These are phyloP conservation scores for Drosophila seguyi DNA, from an alignment of 1,140 invertebrate species.

Conservation along the genomic window DNA sequence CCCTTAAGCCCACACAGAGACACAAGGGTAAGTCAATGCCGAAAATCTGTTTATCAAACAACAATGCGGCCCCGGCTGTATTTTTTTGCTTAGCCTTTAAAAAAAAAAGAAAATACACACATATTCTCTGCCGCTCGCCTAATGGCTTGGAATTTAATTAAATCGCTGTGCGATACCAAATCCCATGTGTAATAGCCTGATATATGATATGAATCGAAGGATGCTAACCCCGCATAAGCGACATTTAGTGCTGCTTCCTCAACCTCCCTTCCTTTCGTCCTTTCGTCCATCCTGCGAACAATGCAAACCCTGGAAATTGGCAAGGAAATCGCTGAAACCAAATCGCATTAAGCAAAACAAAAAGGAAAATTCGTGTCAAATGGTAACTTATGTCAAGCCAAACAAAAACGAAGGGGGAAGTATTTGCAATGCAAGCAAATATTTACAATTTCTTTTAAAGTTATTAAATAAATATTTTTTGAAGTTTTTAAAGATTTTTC, in stretches of 20 bases:
- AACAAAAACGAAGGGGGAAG: neutral
- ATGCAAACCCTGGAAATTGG: slow-evolving; percentile 10
- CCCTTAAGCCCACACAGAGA: neutral
- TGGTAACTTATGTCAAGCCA: slow-evolving; percentile 3
- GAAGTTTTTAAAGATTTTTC: too few species aligned
- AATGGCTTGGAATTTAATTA: slow-evolving; percentile 80
- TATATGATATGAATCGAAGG: slow-evolving; percentile 41
- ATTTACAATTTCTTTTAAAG: neutral
- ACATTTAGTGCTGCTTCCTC: slow-evolving; percentile 9
- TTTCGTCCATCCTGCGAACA: slow-evolving; percentile 2
- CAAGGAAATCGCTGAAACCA: slow-evolving; percentile 8
- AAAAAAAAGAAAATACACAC: neutral
- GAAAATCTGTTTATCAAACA: slow-evolving; percentile 60
- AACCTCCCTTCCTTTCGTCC: too few species aligned
- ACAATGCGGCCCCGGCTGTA: slow-evolving; percentile 17
- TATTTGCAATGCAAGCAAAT: neutral
- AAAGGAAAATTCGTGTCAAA: slow-evolving; percentile 28
- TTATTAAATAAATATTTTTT: neutral
- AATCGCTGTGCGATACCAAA: slow-evolving; percentile 34
- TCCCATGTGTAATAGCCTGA: slow-evolving; percentile 38
- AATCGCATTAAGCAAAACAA: slow-evolving; percentile 22
- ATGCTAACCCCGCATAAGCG: slow-evolving; percentile 25
- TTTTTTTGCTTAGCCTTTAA: slow-evolving; percentile 17
- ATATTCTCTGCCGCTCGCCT: slow-evolving; percentile 25
- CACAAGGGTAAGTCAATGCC: slow-evolving; percentile 52